Evolutionary conservation across 2,113 vertebrate genomes (phyloP), one percentile per base, ranked within the genome.

Genomic region (Tupaia tana): DNA sequence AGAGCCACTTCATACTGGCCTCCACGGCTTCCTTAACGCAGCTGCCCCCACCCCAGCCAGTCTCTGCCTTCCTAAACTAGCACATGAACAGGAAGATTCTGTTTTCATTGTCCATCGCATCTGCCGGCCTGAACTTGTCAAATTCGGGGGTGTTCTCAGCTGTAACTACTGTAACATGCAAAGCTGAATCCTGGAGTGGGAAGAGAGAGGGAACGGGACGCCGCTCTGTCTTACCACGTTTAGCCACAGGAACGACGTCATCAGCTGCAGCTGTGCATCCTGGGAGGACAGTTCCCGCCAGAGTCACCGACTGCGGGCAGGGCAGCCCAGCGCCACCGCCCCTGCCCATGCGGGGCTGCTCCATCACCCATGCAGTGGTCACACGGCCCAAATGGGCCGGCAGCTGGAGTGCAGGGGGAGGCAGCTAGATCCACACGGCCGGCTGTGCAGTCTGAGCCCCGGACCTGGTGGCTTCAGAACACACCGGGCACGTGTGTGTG

Each of bases 221-320:
- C 75, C 61, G 61, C 52, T 73, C 59, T 64, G 11, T 52, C 98
- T 96, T 96, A 99, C 98, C 96, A 98, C 52, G 85, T 98, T 97
- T 27, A 99, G 95, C 99, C 98, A 99, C 63, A 99, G 97, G 96
- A 99, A 99, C 0, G 98, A 99, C 7, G 99, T 98, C 54, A 99
- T 98, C 85, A 99, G 98, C 97, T 99, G 99, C 12, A 98, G 98
- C 88, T 99, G 99, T 93, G 98, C 98, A 80, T 99, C 98, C 99
- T 99, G 95, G 93, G 97, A 96, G 95, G 90, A 96, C 7, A 96
- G 11, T 69, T 90, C 93, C 86, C 31, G 70, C 27, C 29, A 79
- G 52, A 14, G 34, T 83, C 18, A 75, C 89, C 83, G 71, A 58
- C 52, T 89, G 54, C 27, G 24, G 90, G 66, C 94, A 89, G 54